phyloP scores from a whole-genome alignment of 1,140 invertebrate species.

The Holcopasites calliopsidis region DNA sequence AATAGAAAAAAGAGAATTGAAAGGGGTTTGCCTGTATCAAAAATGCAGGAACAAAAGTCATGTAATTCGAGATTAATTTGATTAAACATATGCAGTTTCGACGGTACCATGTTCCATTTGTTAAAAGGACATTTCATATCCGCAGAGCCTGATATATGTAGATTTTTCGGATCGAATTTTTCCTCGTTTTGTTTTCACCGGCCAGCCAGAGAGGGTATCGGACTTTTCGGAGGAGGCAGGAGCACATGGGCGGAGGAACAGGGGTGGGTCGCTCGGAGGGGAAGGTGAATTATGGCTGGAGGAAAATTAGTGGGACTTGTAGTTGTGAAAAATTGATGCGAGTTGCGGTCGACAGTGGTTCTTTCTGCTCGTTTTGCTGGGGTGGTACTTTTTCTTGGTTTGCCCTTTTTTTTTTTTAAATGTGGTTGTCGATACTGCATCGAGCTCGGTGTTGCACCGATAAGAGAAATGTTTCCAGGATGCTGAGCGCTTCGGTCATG shows the following conservation, averaged over 20 bases:
- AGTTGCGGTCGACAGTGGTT: conserved; percentile 18
- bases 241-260: background rate
- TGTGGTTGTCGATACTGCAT: background rate
- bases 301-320: conserved; percentile 36
- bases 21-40: too few species aligned
- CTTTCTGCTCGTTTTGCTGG: background rate
- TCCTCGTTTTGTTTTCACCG: conserved; percentile 4
- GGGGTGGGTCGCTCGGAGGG: conserved; percentile 4
- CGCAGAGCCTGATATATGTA: too few species aligned
- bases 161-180: background rate
- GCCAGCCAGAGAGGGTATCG: conserved; percentile 4
- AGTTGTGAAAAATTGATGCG: conserved; percentile 22
- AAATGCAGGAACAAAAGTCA: too few species aligned
- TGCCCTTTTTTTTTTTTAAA: background rate
- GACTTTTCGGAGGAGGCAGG: conserved; percentile 28
- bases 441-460: background rate
- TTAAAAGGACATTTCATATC: too few species aligned
- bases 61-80: too few species aligned
- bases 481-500: background rate
- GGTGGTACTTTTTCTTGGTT: background rate
- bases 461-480: background rate
- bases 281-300: conserved; percentile 19
- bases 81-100: too few species aligned
- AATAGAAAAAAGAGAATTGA: too few species aligned
- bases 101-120: too few species aligned